Percentiles rank a stretch among this genome's conserved stretches.
Evolutionary conservation across 2,797 vertebrate genomes (phyloP).

Genomic region (Momotus momota): DNA sequence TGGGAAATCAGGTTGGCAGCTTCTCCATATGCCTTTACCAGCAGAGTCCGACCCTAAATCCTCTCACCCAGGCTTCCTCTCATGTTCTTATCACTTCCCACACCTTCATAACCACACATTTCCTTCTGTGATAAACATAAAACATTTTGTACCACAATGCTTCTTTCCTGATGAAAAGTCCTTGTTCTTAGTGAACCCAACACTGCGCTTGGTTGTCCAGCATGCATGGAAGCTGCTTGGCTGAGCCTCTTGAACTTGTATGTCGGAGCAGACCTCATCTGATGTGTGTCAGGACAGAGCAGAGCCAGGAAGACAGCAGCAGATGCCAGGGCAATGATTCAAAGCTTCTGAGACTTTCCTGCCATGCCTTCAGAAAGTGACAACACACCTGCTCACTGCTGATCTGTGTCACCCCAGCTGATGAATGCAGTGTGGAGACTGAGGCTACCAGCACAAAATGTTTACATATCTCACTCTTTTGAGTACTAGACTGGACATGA

Average conservation of each 20-base stretch:
- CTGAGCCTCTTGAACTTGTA: rapidly evolving
- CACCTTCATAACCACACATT: not conserved
- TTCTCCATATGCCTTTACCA: not conserved
- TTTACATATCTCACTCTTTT: not conserved
- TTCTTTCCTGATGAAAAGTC: not conserved
- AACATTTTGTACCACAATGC: rapidly evolving
- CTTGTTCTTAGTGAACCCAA: not conserved
- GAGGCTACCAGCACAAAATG: not conserved
- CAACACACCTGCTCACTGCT: not conserved
- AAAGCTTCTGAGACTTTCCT: not conserved
- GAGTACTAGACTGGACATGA: not conserved
- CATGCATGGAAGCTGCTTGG: not conserved
- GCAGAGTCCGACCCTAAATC: not conserved
- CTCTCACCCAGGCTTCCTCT: not conserved
- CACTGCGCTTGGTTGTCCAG: rapidly evolving
- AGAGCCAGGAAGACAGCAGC: not conserved
- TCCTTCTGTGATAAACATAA: not conserved
- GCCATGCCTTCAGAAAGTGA: not conserved
- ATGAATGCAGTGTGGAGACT: rapidly evolving
- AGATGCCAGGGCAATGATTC: not conserved
- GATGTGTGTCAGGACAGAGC: rapidly evolving
- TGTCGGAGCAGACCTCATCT: not conserved
- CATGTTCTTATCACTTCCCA: rapidly evolving
- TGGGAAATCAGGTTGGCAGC: not conserved
- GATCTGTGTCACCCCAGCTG: rapidly evolving